Evolutionary conservation across 64 coral and sea anemone species (phyloP).

Genomic region (Dendronephthya gigantea): DNA sequence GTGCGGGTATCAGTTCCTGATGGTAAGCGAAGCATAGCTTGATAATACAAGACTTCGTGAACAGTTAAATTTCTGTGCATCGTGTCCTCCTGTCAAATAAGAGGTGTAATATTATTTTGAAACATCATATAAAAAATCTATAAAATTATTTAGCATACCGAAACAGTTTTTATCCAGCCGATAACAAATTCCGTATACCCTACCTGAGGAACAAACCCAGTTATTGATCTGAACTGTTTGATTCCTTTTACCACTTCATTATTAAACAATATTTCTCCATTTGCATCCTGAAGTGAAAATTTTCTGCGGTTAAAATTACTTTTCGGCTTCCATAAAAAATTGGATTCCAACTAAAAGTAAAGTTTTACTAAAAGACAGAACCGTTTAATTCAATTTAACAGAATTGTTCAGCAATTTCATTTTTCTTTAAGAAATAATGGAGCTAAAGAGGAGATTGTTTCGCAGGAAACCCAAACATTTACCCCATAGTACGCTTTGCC

Average conservation of each 20-base stretch:
- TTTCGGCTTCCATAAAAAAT: too few relatives aligned
- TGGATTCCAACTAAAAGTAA: too few relatives aligned
- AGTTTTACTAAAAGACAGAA: too few relatives aligned
- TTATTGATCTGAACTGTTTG: background rate
- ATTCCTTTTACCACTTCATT: background rate
- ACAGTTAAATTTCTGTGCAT: conserved; percentile 11
- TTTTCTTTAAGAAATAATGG: too few relatives aligned
- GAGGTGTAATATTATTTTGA: background rate
- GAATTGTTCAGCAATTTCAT: background rate
- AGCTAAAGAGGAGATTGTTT: too few relatives aligned
- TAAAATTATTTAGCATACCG: too few relatives aligned
- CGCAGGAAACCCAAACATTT: background rate
- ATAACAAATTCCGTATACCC: background rate
- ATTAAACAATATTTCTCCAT: background rate
- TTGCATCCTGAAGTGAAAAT: background rate
- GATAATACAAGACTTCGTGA: background rate
- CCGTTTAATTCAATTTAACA: too few relatives aligned
- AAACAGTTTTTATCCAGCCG: too few relatives aligned
- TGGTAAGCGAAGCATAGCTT: background rate
- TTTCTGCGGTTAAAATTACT: too few relatives aligned
- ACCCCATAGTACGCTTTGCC: conserved; percentile 16
- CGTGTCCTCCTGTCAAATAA: background rate
- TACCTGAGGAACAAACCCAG: conserved; percentile 15
- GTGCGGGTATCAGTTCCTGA: background rate
- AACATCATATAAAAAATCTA: background rate